Conservation (phyloP, 2,888 invertebrate species). For the Harmothoe impar region DNA sequence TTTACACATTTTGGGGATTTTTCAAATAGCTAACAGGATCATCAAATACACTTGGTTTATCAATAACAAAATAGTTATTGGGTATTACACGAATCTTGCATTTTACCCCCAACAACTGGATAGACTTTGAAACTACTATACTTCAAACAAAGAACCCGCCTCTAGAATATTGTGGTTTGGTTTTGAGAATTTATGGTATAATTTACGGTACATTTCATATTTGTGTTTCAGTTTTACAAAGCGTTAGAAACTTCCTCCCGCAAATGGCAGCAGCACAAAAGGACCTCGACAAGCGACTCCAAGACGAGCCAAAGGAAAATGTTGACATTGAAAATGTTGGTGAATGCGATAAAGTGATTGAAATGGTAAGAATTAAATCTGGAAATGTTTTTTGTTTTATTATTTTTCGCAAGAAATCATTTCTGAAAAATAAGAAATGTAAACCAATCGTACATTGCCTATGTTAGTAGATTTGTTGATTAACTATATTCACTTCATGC, state of each 20-base stretch:
- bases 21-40: too few relatives aligned
- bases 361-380: slow-evolving; percentile 33
- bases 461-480: neutral
- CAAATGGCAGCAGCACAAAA: slow-evolving; percentile 24
- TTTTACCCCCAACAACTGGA: too few relatives aligned
- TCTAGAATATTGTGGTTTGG: too few relatives aligned
- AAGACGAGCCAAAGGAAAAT: neutral
- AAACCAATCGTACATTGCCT: too few relatives aligned
- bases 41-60: too few relatives aligned
- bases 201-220: too few relatives aligned
- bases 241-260: slow-evolving; percentile 10
- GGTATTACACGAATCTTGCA: too few relatives aligned
- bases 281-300: slow-evolving; percentile 20
- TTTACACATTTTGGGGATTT: too few relatives aligned
- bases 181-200: too few relatives aligned
- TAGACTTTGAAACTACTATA: too few relatives aligned
- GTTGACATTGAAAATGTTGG: slow-evolving; percentile 39
- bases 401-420: neutral
- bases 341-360: slow-evolving; percentile 12
- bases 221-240: slow-evolving; percentile 23
- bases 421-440: neutral
- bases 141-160: too few relatives aligned
- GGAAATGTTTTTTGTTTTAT: neutral
- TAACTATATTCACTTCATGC: neutral
- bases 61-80: too few relatives aligned